phyloP scores from a whole-genome alignment of 2,113 vertebrate genomes.

The Lepisosteus oculatus region DNA sequence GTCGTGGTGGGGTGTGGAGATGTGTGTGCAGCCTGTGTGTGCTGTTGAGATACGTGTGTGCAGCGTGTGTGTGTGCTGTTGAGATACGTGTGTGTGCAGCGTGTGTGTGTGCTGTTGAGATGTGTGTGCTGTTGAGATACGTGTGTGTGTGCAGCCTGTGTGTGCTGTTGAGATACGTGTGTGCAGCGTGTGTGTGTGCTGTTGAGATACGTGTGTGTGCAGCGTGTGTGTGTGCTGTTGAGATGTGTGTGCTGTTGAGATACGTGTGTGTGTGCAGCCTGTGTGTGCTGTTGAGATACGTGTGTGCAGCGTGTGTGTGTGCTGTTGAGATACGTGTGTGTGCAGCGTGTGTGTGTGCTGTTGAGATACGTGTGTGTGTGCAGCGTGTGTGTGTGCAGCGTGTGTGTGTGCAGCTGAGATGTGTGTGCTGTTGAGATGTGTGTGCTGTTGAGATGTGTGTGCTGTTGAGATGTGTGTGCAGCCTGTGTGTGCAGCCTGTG shows the following conservation, averaged over 20 bases:
- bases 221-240: neutral
- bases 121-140: neutral
- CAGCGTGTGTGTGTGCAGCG: neutral
- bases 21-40: neutral
- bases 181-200: neutral
- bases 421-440: neutral
- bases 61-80: neutral
- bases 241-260: neutral
- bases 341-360: too few relatives aligned
- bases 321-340: neutral
- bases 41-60: neutral
- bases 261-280: conserved; percentile 26
- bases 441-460: neutral
- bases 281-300: conserved; percentile 5
- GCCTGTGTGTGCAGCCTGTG: neutral
- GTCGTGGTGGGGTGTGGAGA: neutral
- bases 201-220: neutral
- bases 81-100: neutral
- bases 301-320: neutral
- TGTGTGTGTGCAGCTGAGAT: neutral
- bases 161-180: neutral
- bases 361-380: conserved; percentile 4
- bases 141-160: neutral
- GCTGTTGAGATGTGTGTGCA: too few relatives aligned
- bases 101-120: neutral